Percentiles rank a stretch among this genome's conserved stretches.
Evolutionary conservation across 2,888 invertebrate genomes (phyloP).

Genomic region (Eristalis intricaria): DNA sequence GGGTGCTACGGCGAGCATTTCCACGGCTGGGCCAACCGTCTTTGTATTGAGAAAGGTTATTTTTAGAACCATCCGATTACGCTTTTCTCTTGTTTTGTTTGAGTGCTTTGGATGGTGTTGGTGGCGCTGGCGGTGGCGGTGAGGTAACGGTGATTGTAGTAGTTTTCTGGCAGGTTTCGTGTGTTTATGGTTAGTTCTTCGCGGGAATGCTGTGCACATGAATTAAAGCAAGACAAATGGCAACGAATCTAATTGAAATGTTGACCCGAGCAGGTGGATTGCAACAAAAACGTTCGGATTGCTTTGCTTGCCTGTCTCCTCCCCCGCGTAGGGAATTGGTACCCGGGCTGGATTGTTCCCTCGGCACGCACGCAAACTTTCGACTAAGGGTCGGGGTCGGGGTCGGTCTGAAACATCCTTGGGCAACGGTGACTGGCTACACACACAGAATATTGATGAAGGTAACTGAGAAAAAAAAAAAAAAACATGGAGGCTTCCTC

Average conservation of each 20-base stretch:
- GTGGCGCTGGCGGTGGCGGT: background rate
- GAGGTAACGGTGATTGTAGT: background rate
- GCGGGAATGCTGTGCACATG: constrained; percentile 40
- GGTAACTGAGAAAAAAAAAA: background rate
- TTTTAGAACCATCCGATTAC: constrained; percentile 58
- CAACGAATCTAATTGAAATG: constrained; percentile 44
- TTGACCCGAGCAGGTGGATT: constrained; percentile 14
- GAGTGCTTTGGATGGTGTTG: background rate
- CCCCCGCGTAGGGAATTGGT: background rate
- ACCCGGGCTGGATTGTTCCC: constrained; percentile 29
- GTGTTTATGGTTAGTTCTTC: constrained; percentile 37
- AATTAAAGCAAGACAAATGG: constrained; percentile 60
- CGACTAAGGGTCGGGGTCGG: constrained; percentile 23
- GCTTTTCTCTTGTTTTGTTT: background rate
- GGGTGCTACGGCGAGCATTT: constrained; percentile 20
- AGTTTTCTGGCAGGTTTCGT: constrained; percentile 33
- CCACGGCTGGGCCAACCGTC: constrained; percentile 58
- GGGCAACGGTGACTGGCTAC: constrained; percentile 37
- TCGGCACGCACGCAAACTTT: constrained; percentile 32
- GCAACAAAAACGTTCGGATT: constrained; percentile 4
- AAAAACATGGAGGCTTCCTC: background rate
- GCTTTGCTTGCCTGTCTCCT: background rate
- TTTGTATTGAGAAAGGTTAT: constrained; percentile 70
- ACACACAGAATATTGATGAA: constrained; percentile 1
- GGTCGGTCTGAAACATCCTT: constrained; percentile 41